phyloP scores from a whole-genome alignment of 53 echinoderm and acorn worm species.

The Arbacia lixula region DNA sequence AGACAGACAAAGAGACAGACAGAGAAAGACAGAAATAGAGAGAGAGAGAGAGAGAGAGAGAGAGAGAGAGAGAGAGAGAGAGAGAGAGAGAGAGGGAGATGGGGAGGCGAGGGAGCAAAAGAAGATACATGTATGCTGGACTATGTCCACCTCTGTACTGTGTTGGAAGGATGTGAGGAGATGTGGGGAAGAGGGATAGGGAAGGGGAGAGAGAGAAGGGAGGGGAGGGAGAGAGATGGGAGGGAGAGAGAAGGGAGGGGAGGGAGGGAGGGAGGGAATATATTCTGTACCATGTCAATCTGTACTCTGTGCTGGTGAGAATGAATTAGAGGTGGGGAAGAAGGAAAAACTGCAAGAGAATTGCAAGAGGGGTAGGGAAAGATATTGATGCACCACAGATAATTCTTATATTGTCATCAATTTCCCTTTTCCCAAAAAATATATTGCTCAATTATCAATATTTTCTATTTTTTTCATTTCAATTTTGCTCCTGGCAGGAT shows the following conservation, averaged over 20 bases:
- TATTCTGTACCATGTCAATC: slow-evolving; percentile 91
- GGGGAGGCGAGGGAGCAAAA: too few relatives aligned
- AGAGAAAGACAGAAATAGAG: too few relatives aligned
- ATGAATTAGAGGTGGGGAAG: background rate
- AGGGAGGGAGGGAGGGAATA: slow-evolving; percentile 75
- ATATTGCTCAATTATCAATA: too few relatives aligned
- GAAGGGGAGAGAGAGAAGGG: background rate
- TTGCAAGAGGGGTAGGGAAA: background rate
- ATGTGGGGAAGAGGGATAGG: background rate
- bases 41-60: too few relatives aligned
- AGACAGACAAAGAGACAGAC: too few relatives aligned
- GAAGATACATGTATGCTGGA: too few relatives aligned
- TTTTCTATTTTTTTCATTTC: too few relatives aligned
- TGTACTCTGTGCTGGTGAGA: slow-evolving; percentile 82
- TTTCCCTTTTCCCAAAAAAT: too few relatives aligned
- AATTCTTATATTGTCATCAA: too few relatives aligned
- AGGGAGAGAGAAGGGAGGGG: background rate
- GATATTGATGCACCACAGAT: too few relatives aligned
- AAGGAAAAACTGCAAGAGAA: background rate
- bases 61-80: too few relatives aligned
- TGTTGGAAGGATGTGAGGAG: slow-evolving; percentile 59
- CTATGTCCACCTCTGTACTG: slow-evolving; percentile 79
- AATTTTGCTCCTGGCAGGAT: slow-evolving; percentile 64
- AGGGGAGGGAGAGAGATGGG: background rate
- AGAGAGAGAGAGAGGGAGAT: too few relatives aligned